These are phyloP conservation scores for Paramacrobiotus metropolitanus DNA, from an alignment of 1,140 invertebrate species.

Conservation along the genomic window DNA sequence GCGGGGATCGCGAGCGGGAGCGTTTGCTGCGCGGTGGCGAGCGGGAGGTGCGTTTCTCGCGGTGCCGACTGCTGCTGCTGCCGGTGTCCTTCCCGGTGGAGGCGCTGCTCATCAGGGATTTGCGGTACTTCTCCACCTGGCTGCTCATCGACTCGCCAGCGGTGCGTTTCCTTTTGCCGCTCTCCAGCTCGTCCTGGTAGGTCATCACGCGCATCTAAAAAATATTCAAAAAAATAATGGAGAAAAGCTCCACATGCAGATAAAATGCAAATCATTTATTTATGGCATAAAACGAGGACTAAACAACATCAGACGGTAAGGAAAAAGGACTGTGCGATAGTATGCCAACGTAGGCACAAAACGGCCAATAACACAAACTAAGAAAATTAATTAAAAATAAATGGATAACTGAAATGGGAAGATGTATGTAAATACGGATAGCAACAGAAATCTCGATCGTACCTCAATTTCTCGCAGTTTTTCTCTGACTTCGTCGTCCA, in stretches of 20 bases:
- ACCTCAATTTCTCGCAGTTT: constrained; percentile 69
- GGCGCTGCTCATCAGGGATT: constrained; percentile 56
- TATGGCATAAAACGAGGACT: constrained; percentile 5
- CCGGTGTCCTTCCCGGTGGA: no score
- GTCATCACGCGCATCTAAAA: constrained; percentile 56
- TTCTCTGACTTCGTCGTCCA: constrained; percentile 40
- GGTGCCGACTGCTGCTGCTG: no score
- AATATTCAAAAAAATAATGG: no score
- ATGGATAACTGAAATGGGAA: no score
- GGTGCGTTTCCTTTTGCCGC: constrained; percentile 41
- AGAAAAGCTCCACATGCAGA: no score
- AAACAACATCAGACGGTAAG: constrained; percentile 5
- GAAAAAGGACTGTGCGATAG: no score
- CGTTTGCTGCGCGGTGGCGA: neutral
- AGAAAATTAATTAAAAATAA: no score
- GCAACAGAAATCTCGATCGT: constrained; percentile 3
- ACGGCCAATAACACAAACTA: no score
- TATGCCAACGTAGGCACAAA: no score
- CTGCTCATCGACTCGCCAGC: constrained; percentile 44
- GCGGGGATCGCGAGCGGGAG: neutral
- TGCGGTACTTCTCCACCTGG: constrained; percentile 71
- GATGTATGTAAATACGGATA: neutral
- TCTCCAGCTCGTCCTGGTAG: constrained; percentile 86
- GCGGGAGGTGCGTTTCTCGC: no score
- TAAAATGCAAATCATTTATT: neutral